These are phyloP conservation scores for Homarus americanus DNA, from an alignment of 1,140 invertebrate species.

Conservation along the genomic window DNA sequence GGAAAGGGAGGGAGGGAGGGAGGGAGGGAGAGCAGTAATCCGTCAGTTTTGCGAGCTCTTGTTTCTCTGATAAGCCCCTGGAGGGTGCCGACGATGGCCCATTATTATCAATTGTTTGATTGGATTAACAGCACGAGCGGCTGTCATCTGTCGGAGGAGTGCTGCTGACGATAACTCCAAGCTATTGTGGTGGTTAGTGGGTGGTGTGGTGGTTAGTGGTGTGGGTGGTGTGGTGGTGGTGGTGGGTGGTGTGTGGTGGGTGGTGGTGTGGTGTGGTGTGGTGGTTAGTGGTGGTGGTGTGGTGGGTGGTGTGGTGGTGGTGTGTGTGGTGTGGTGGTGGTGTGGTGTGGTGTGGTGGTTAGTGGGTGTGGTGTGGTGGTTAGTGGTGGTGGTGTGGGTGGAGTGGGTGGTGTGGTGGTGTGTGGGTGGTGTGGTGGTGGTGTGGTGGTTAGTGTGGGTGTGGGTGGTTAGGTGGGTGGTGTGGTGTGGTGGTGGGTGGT, in stretches of 20 bases:
- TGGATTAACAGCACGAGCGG: constrained; percentile 55
- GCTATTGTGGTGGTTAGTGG: background rate
- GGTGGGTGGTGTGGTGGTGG: background rate
- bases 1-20: constrained; percentile 24
- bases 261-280: background rate
- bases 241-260: background rate
- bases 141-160: constrained; percentile 60
- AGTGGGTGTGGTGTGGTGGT: background rate
- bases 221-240: background rate
- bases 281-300: background rate
- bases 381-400: background rate
- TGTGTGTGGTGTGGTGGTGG: background rate
- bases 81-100: constrained; percentile 31
- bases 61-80: constrained; percentile 55
- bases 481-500: background rate
- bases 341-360: background rate
- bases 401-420: background rate
- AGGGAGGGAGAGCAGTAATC: constrained; percentile 42
- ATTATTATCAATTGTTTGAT: constrained; percentile 72
- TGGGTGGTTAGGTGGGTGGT: background rate
- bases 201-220: background rate
- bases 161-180: constrained; percentile 33
- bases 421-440: background rate
- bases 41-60: constrained; percentile 65
- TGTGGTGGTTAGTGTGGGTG: background rate